Evolutionary conservation across 2,797 vertebrate species (phyloP).

Genomic region (Poecile montanus): DNA sequence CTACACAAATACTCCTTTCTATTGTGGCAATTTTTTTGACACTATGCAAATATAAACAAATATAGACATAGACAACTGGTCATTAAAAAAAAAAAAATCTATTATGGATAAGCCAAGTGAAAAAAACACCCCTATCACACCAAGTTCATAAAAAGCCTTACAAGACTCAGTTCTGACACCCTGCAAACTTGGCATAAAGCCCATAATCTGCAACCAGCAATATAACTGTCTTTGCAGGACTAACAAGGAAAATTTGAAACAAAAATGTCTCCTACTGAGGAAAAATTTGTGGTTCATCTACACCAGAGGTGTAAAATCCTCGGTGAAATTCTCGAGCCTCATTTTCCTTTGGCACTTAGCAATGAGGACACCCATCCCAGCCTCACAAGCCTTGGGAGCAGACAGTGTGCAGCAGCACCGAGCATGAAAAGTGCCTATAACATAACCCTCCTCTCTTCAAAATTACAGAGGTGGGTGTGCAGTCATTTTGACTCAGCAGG

Average conservation of each 20-base stretch:
- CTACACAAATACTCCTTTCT: neutral
- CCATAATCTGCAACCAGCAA: rapidly evolving
- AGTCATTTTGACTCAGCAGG: neutral
- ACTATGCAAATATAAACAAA: neutral
- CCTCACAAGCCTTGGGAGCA: neutral
- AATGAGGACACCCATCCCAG: neutral
- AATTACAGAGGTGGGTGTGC: neutral
- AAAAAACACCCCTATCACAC: neutral
- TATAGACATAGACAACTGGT: neutral
- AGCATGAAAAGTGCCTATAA: rapidly evolving
- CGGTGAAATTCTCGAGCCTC: neutral
- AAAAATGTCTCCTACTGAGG: neutral
- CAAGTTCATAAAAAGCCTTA: neutral
- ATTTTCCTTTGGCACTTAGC: neutral
- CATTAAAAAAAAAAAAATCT: neutral
- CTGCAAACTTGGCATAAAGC: neutral
- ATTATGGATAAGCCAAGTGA: neutral
- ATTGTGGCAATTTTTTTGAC: neutral
- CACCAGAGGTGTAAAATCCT: neutral
- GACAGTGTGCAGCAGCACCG: rapidly evolving
- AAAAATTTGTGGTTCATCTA: neutral
- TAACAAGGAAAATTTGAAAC: neutral
- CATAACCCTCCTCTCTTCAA: neutral
- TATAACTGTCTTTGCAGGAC: neutral
- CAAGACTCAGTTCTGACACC: neutral